These are phyloP conservation scores for Elysia chlorotica DNA, from an alignment of 1,140 invertebrate species.

Conservation along the genomic window DNA sequence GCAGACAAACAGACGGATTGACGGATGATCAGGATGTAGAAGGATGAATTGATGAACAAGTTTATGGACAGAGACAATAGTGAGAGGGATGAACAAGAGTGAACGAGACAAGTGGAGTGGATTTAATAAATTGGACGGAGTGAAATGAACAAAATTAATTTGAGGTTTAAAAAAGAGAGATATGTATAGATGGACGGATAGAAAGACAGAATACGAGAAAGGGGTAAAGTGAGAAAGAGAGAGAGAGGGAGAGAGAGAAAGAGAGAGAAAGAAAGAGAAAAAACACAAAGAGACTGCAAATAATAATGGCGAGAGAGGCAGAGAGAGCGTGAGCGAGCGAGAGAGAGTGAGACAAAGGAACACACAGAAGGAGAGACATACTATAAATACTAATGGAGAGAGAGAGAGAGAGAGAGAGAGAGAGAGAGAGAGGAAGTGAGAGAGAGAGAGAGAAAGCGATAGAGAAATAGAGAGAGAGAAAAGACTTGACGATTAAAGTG, in stretches of 20 bases:
- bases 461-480: conserved; percentile 8
- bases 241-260: neutral
- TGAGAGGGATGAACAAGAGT: neutral
- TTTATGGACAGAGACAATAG: neutral
- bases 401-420: neutral
- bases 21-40: neutral
- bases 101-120: too few relatives aligned
- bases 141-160: too few relatives aligned
- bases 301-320: conserved; percentile 1
- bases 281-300: neutral
- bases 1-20: neutral
- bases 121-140: too few relatives aligned
- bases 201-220: neutral
- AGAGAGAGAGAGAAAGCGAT: neutral
- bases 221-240: neutral
- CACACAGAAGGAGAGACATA: neutral
- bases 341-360: neutral
- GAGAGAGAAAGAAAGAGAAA: conserved; percentile 4
- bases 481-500: neutral
- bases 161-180: conserved; percentile 1
- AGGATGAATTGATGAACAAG: neutral
- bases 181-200: neutral
- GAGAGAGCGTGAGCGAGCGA: conserved; percentile 12
- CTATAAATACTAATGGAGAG: neutral
- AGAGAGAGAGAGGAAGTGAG: neutral